phyloP scores from a whole-genome alignment of 2,113 vertebrate species.

The Urocitellus parryii region DNA sequence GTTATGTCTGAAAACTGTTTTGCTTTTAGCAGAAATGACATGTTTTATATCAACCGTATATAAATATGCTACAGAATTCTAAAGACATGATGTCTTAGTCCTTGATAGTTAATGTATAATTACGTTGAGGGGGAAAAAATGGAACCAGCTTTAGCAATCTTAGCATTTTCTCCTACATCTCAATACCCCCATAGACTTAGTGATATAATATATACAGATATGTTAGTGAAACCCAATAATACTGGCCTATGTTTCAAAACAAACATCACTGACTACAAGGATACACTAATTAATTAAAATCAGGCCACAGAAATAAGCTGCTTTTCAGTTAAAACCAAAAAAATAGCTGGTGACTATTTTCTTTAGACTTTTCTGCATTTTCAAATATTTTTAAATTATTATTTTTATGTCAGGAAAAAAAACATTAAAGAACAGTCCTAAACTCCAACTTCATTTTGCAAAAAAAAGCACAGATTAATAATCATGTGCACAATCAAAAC shows the following conservation, averaged over 20 bases:
- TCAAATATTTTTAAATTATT: background rate
- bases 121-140: background rate
- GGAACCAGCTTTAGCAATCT: background rate
- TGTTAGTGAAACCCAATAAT: background rate
- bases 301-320: background rate
- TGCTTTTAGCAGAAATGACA: background rate
- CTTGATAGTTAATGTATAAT: background rate
- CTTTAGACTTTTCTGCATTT: slow-evolving; percentile 11
- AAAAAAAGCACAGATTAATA: background rate
- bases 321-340: slow-evolving; percentile 47
- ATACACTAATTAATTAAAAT: background rate
- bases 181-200: background rate
- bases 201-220: background rate
- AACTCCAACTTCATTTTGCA: slow-evolving; percentile 21
- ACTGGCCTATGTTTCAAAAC: slow-evolving; percentile 41
- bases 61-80: background rate
- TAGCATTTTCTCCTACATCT: slow-evolving; percentile 45
- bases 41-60: background rate
- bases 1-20: background rate
- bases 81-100: background rate
- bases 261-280: background rate
- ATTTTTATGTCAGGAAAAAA: background rate
- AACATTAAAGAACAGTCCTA: background rate
- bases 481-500: background rate
- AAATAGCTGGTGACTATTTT: background rate